Evolutionary conservation across 1,140 invertebrate species (phyloP).

Genomic region (Propsilocerus akamusi): DNA sequence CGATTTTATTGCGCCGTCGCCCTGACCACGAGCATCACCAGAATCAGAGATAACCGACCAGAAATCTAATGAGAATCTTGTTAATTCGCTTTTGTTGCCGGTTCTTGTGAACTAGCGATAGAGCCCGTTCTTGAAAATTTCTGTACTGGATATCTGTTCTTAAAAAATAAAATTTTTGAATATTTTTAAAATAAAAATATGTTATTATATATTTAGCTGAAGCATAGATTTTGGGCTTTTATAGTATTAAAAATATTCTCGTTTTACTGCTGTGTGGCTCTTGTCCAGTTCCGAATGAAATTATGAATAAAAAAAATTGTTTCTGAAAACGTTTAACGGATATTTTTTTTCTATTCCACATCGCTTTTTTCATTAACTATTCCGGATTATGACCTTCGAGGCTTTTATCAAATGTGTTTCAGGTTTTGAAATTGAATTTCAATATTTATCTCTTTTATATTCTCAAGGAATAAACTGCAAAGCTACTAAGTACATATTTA

Average conservation of each 20-base stretch:
- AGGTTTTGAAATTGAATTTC: no score
- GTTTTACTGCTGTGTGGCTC: background rate
- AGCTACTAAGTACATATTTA: no score
- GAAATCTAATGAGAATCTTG: slow-evolving; percentile 1
- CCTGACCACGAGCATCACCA: background rate
- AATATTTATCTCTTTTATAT: no score
- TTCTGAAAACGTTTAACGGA: no score
- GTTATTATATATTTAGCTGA: background rate
- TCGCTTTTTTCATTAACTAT: no score
- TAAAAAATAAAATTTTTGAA: background rate
- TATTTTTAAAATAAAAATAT: background rate
- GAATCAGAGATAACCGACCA: background rate
- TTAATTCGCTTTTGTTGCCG: background rate
- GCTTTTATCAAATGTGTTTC: no score
- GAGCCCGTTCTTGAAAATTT: background rate
- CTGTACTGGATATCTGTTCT: background rate
- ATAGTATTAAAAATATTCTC: no score
- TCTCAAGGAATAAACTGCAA: no score
- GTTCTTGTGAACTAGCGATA: no score
- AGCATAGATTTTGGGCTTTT: background rate
- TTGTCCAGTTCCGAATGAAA: background rate
- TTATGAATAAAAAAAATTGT: slow-evolving; percentile 1
- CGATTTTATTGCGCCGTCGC: background rate
- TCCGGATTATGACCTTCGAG: no score
- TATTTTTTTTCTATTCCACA: no score